A percentile compares a stretch with the other conserved stretches of the same genome.
phyloP scores from a whole-genome alignment of 1,140 invertebrate species.

The Cyphomyrmex costatus region DNA sequence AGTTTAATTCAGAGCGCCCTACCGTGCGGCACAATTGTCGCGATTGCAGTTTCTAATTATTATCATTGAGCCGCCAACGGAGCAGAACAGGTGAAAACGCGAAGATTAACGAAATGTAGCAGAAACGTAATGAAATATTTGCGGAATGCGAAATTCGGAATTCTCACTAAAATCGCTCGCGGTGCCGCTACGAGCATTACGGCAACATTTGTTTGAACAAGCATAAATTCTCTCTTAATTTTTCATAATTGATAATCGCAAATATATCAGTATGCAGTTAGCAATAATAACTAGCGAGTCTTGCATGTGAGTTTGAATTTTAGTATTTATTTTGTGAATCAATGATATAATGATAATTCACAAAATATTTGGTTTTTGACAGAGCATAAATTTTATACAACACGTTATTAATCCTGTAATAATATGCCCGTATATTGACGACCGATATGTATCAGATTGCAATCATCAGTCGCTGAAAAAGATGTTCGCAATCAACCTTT shows the following conservation, averaged over 20 bases:
- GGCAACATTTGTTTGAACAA: slow-evolving; percentile 22
- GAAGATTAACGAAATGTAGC: slow-evolving; percentile 26
- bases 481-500: background rate
- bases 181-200: background rate
- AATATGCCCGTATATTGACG: background rate
- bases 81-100: slow-evolving; percentile 15
- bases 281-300: slow-evolving; percentile 10
- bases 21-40: slow-evolving; percentile 20
- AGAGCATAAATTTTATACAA: background rate
- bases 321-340: slow-evolving; percentile 16
- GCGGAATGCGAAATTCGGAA: slow-evolving; percentile 1
- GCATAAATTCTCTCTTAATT: slow-evolving; percentile 41
- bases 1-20: slow-evolving; percentile 62
- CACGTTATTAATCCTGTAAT: slow-evolving; percentile 1
- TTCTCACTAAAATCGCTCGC: background rate
- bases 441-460: background rate
- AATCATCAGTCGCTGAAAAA: background rate
- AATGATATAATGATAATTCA: slow-evolving; percentile 4
- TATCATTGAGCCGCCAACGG: background rate
- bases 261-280: slow-evolving; percentile 16
- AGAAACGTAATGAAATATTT: slow-evolving; percentile 27
- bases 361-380: background rate
- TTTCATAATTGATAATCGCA: slow-evolving; percentile 19
- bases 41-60: slow-evolving; percentile 47
- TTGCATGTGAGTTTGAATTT: background rate